Evolutionary conservation across 92 coral and sea anemone genomes (phyloP).

Genomic region (Desmophyllum pertusum): DNA sequence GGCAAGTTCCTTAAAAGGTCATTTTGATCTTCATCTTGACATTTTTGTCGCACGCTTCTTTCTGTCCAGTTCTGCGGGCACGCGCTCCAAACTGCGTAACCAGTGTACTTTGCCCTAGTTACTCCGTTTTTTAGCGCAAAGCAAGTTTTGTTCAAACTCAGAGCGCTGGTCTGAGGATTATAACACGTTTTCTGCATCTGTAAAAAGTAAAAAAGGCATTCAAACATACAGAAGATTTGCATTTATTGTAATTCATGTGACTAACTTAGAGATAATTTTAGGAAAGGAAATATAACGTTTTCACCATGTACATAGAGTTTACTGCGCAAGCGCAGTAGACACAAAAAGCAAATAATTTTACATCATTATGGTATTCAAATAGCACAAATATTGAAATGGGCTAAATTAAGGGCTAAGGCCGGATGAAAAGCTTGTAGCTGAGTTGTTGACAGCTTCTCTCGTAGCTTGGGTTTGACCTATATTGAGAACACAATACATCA

Average conservation of each 20-base stretch:
- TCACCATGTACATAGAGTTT: too few relatives aligned
- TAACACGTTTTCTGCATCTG: not conserved
- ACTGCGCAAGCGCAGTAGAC: too few relatives aligned
- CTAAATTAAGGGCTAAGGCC: too few relatives aligned
- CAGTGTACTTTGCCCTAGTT: not conserved
- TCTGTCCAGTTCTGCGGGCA: constrained; percentile 8
- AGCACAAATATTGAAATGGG: too few relatives aligned
- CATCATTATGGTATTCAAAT: too few relatives aligned
- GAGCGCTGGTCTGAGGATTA: not conserved
- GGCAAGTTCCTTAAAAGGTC: constrained; percentile 37
- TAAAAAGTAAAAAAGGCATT: not conserved
- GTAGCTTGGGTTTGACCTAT: not conserved
- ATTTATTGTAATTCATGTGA: too few relatives aligned
- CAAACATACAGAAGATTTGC: not conserved
- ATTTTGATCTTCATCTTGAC: not conserved
- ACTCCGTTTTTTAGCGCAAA: not conserved
- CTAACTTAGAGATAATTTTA: too few relatives aligned
- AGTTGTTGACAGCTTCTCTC: too few relatives aligned
- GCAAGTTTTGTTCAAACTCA: not conserved
- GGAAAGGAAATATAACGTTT: too few relatives aligned
- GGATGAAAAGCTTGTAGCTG: too few relatives aligned
- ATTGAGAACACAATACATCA: not conserved
- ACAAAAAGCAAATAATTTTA: too few relatives aligned
- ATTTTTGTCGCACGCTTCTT: not conserved
- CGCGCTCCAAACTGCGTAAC: constrained; percentile 5